These are phyloP conservation scores for Indicator indicator DNA, from an alignment of 2,113 vertebrate species.

Conservation along the genomic window DNA sequence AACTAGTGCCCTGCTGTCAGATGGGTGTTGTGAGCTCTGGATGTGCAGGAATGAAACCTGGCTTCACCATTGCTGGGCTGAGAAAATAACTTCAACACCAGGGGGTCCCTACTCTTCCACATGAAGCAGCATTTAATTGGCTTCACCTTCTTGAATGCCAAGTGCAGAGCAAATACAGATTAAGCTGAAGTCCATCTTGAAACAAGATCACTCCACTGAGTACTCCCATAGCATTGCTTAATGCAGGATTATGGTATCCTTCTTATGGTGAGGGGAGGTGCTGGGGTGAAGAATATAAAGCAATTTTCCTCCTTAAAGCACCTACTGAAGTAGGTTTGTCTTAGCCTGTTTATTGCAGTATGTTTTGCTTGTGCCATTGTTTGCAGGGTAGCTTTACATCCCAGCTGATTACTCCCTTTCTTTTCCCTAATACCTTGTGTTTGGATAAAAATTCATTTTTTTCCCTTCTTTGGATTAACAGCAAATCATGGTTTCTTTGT, in stretches of 20 bases:
- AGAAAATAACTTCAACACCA: accelerated
- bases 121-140: not conserved
- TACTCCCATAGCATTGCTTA: not conserved
- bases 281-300: not conserved
- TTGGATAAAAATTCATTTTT: not conserved
- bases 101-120: not conserved
- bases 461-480: not conserved
- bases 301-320: not conserved
- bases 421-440: not conserved
- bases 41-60: not conserved
- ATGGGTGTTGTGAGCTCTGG: accelerated
- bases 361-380: not conserved
- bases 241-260: not conserved
- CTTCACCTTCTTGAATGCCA: not conserved
- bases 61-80: accelerated
- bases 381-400: not conserved
- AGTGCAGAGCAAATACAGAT: not conserved
- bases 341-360: not conserved
- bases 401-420: not conserved
- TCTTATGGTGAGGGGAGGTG: not conserved
- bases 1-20: not conserved
- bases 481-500: conserved; percentile 9
- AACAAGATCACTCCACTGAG: accelerated
- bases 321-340: not conserved
- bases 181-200: not conserved